Conservation (phyloP, 2,888 invertebrate species). For the Atherix ibis region DNA sequence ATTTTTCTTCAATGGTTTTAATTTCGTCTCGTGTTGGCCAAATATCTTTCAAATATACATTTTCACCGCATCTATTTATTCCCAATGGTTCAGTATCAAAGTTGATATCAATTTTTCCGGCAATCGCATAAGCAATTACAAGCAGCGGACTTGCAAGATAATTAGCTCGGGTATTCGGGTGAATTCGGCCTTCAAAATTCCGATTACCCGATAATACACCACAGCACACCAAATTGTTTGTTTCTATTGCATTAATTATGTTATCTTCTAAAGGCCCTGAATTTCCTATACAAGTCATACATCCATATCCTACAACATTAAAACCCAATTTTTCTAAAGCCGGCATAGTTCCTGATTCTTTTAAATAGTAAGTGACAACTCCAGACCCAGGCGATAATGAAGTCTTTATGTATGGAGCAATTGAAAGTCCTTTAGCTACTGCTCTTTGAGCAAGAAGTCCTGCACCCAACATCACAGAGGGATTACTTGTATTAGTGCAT, state of each 20-base stretch:
- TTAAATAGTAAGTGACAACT: constrained; percentile 67
- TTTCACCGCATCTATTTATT: constrained; percentile 47
- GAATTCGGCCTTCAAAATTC: constrained; percentile 96
- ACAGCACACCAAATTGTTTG: constrained; percentile 87
- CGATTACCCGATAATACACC: constrained; percentile 94
- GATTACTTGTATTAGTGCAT: constrained; percentile 96
- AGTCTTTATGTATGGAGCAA: constrained; percentile 90
- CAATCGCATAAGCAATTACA: constrained; percentile 94
- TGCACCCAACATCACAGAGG: constrained; percentile 95
- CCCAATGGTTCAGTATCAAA: constrained; percentile 76
- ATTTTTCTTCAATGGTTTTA: constrained; percentile 69
- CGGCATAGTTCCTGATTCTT: constrained; percentile 82
- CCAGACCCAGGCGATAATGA: constrained; percentile 92
- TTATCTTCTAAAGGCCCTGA: constrained; percentile 87
- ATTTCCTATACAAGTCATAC: constrained; percentile 99
- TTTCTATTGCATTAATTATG: constrained; percentile 83
- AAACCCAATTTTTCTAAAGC: constrained; percentile 78
- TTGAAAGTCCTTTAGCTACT: constrained; percentile 73
- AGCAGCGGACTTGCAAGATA: constrained; percentile 94
- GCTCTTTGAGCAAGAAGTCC: constrained; percentile 89
- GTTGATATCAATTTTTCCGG: constrained; percentile 88
- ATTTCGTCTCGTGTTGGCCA: constrained; percentile 91
- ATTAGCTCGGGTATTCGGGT: constrained; percentile 92
- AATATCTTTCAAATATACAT: constrained; percentile 79
- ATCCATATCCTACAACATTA: constrained; percentile 94